These are phyloP conservation scores for Aricia agestis DNA, from an alignment of 1,140 invertebrate species.

Conservation along the genomic window DNA sequence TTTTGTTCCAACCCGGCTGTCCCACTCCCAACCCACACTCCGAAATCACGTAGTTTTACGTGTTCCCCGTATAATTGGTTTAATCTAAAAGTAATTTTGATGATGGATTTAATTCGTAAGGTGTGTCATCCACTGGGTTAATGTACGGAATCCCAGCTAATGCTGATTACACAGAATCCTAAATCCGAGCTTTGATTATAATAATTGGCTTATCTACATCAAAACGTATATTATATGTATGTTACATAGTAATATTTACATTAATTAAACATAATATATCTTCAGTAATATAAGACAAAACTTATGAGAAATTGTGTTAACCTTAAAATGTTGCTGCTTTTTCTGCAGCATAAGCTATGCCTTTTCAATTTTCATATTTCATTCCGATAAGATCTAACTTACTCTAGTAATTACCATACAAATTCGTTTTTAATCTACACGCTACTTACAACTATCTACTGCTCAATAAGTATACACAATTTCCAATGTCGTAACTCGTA, in stretches of 20 bases:
- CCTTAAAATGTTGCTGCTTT: neutral
- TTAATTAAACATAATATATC: neutral
- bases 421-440: neutral
- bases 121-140: neutral
- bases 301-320: no score
- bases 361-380: neutral
- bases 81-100: neutral
- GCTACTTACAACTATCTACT: neutral
- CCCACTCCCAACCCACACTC: no score
- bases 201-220: neutral
- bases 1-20: neutral
- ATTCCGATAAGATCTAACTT: neutral
- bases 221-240: neutral
- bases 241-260: neutral
- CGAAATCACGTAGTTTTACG: neutral
- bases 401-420: neutral
- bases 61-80: neutral
- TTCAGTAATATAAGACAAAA: no score
- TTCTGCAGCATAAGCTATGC: neutral
- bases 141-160: neutral
- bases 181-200: neutral
- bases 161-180: neutral
- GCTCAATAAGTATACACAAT: neutral
- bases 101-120: neutral
- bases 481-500: no score